A percentile compares a stretch with the other conserved stretches of the same genome.
phyloP scores from a whole-genome alignment of 92 coral and sea anemone genomes.

The Muricea muricata region DNA sequence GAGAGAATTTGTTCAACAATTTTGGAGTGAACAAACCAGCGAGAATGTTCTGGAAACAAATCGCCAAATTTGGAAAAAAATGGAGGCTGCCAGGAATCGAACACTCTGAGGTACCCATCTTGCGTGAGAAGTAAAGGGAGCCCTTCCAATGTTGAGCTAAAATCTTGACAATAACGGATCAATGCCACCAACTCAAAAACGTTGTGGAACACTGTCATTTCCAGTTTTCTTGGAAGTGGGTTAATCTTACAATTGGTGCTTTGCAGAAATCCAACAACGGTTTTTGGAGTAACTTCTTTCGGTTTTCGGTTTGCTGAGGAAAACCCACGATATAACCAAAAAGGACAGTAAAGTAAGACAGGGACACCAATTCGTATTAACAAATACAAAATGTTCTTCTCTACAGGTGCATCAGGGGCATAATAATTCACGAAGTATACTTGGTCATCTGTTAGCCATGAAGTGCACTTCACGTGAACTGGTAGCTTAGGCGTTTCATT shows the following conservation, averaged over 20 bases:
- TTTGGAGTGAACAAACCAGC: slow-evolving; percentile 74
- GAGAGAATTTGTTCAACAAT: slow-evolving; percentile 61
- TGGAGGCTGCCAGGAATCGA: slow-evolving; percentile 31
- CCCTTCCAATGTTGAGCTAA: slow-evolving; percentile 58
- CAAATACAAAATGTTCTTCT: slow-evolving; percentile 31
- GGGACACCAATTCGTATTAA: slow-evolving; percentile 77
- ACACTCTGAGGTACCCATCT: slow-evolving; percentile 74
- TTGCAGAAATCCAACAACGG: slow-evolving; percentile 67
- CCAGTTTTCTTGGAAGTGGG: background rate
- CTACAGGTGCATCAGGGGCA: background rate
- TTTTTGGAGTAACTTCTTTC: slow-evolving; percentile 73
- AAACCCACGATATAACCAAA: slow-evolving; percentile 63
- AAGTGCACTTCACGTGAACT: background rate
- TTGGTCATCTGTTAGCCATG: background rate
- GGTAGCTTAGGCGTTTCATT: background rate
- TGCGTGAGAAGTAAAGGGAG: slow-evolving; percentile 88
- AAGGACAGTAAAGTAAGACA: slow-evolving; percentile 69
- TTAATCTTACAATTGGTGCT: slow-evolving; percentile 39
- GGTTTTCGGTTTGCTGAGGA: slow-evolving; percentile 65
- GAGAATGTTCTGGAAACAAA: slow-evolving; percentile 77
- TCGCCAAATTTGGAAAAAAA: slow-evolving; percentile 67
- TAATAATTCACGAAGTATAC: background rate
- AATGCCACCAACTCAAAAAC: background rate
- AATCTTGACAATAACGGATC: background rate
- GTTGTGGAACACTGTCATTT: background rate